Percentiles rank a stretch among this genome's conserved stretches.
phyloP scores from a whole-genome alignment of 2,888 invertebrate genomes.

The Serripes groenlandicus region DNA sequence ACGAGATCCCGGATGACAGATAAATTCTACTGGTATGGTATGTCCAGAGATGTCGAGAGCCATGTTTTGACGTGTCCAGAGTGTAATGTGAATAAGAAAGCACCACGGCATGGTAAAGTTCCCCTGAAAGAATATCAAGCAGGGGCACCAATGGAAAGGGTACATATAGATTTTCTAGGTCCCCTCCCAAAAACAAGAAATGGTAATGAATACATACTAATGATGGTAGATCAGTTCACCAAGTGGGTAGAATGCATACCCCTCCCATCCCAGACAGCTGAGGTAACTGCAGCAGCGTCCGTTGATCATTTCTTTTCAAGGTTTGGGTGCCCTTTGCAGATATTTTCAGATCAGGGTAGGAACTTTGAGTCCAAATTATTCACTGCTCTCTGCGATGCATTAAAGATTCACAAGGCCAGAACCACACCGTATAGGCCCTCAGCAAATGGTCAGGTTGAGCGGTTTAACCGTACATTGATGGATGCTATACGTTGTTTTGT shows the following conservation, averaged over 20 bases:
- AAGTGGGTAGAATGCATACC: slow-evolving; percentile 41
- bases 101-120: background rate
- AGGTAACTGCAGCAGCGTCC: slow-evolving; percentile 22
- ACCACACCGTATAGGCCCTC: slow-evolving; percentile 17
- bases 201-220: slow-evolving; percentile 32
- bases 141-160: slow-evolving; percentile 87
- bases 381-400: background rate
- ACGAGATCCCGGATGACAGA: slow-evolving; percentile 19
- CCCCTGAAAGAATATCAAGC: slow-evolving; percentile 91
- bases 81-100: slow-evolving; percentile 36
- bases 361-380: slow-evolving; percentile 11
- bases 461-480: slow-evolving; percentile 14
- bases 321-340: slow-evolving; percentile 22
- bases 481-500: slow-evolving; percentile 19
- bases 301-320: slow-evolving; percentile 14
- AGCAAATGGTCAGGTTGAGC: slow-evolving; percentile 15
- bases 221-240: too few species aligned
- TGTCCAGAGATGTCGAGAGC: slow-evolving; percentile 21
- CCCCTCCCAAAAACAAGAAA: slow-evolving; percentile 22
- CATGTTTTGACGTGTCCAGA: slow-evolving; percentile 23
- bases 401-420: slow-evolving; percentile 17
- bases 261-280: slow-evolving; percentile 21
- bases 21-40: slow-evolving; percentile 34
- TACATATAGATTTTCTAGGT: slow-evolving; percentile 42
- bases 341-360: too few species aligned